Percentiles rank a stretch among this genome's conserved stretches.
phyloP scores from a whole-genome alignment of 2,888 invertebrate species.

The Ophioninae sp. region DNA sequence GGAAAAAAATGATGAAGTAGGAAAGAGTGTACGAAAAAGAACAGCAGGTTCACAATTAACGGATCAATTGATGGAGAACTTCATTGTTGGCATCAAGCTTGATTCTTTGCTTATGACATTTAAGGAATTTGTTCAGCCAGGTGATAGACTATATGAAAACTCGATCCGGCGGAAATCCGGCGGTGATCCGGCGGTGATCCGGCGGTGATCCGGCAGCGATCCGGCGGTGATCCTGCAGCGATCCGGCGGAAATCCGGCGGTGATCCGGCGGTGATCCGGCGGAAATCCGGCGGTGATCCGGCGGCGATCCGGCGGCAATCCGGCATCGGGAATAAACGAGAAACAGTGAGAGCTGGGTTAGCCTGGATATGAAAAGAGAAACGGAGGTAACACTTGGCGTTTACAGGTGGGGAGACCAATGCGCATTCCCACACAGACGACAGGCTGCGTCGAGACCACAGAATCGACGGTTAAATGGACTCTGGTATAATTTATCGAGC shows the following conservation, averaged over 20 bases:
- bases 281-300: constrained; percentile 32
- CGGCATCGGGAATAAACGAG: constrained; percentile 53
- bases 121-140: constrained; percentile 9
- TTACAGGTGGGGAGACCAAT: constrained; percentile 44
- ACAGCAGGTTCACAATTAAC: no score
- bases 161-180: constrained; percentile 15
- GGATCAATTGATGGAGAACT: constrained; percentile 21
- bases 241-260: constrained; percentile 33
- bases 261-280: constrained; percentile 33
- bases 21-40: not conserved
- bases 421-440: constrained; percentile 44
- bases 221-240: no score
- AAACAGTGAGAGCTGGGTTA: constrained; percentile 45
- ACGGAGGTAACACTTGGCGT: constrained; percentile 36
- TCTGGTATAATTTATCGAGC: constrained; percentile 69
- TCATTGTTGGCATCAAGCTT: constrained; percentile 31
- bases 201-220: constrained; percentile 32
- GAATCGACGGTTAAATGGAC: constrained; percentile 65
- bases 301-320: constrained; percentile 24
- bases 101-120: constrained; percentile 25
- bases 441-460: constrained; percentile 47
- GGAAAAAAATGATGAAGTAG: not conserved
- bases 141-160: constrained; percentile 21
- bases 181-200: constrained; percentile 31
- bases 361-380: constrained; percentile 49